Evolutionary conservation across 2,888 invertebrate species (phyloP).

Genomic region (Tipula unca): DNA sequence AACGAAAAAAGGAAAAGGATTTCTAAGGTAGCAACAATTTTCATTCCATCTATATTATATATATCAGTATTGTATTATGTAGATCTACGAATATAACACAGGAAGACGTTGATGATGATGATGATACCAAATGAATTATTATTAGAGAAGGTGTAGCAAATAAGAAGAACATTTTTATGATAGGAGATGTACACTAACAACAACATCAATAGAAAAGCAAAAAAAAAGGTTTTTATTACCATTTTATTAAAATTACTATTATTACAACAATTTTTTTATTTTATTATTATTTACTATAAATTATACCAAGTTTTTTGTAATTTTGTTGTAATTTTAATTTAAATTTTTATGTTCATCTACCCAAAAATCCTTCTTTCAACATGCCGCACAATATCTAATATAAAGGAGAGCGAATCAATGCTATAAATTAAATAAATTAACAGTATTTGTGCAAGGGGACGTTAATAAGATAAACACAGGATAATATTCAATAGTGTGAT

Average conservation of each 20-base stretch:
- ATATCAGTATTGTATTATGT: neutral
- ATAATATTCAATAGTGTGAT: too few relatives aligned
- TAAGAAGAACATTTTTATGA: neutral
- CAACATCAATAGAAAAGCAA: neutral
- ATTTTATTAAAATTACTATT: slow-evolving; percentile 14
- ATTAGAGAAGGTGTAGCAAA: neutral
- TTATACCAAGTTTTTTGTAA: neutral
- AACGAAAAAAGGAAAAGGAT: neutral
- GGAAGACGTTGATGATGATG: neutral
- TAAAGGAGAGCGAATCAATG: neutral
- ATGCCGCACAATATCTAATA: neutral
- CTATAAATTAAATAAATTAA: neutral
- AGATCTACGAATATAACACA: neutral
- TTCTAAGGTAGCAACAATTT: neutral
- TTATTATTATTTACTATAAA: slow-evolving; percentile 14
- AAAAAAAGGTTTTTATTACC: neutral
- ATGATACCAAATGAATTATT: neutral
- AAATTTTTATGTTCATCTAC: neutral
- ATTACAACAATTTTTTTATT: neutral
- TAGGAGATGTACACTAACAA: neutral
- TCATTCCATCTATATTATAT: neutral
- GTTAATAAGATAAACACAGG: neutral
- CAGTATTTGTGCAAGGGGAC: too few relatives aligned
- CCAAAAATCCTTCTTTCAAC: neutral
- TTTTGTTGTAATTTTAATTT: slow-evolving; percentile 8